Evolutionary conservation across 1,140 invertebrate genomes (phyloP).

Genomic region (Drosophila littoralis): DNA sequence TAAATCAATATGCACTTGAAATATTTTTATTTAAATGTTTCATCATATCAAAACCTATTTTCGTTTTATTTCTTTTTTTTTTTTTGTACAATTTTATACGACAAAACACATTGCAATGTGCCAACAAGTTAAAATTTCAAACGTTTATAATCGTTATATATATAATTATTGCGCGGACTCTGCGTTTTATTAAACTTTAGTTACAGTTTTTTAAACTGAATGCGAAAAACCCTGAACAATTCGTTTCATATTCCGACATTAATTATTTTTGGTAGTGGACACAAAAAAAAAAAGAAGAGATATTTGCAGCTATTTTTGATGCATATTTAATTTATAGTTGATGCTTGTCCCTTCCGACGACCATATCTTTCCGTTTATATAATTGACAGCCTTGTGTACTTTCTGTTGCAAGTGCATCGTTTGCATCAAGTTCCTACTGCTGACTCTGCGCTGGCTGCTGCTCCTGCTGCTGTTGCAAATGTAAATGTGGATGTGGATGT

Average conservation of each 20-base stretch:
- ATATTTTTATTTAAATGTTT: conserved; percentile 50
- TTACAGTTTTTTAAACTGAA: conserved; percentile 78
- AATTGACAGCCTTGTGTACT: conserved; percentile 58
- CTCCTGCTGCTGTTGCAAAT: conserved; percentile 65
- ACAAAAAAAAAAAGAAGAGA: conserved; percentile 24
- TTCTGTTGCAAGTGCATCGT: conserved; percentile 53
- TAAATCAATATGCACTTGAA: conserved; percentile 53
- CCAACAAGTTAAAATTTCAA: conserved; percentile 80
- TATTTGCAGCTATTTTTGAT: conserved; percentile 41
- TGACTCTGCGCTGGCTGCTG: conserved; percentile 51
- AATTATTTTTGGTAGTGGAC: conserved; percentile 43
- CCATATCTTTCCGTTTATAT: conserved; percentile 24
- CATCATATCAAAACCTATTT: conserved; percentile 72
- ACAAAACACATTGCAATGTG: conserved; percentile 75
- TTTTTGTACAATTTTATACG: conserved; percentile 52
- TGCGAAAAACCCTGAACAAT: conserved; percentile 62
- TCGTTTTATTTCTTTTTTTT: conserved; percentile 32
- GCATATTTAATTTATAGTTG: conserved; percentile 20
- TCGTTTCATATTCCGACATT: conserved; percentile 42
- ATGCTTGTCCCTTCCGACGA: conserved; percentile 23
- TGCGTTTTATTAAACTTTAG: conserved; percentile 65
- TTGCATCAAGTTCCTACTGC: conserved; percentile 40
- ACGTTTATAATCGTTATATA: conserved; percentile 63
- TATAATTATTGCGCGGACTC: conserved; percentile 65
- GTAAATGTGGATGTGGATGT: conserved; percentile 68